A percentile compares a stretch with the other conserved stretches of the same genome.
Conservation (phyloP, 1,140 invertebrate species). For the Drosophila ercepeae region DNA sequence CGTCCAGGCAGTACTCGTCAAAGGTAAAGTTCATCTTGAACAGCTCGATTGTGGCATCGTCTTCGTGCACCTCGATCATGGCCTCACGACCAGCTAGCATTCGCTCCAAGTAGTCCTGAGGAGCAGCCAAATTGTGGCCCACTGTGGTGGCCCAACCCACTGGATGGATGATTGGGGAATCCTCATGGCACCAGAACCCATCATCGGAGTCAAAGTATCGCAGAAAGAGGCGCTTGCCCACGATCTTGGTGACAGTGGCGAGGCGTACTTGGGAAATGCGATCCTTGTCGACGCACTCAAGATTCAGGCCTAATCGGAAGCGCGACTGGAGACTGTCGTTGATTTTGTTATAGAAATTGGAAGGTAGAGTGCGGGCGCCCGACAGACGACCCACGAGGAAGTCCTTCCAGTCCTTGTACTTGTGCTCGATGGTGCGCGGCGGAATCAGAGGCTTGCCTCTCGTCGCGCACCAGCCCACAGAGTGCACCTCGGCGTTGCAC, state of each 20-base stretch:
- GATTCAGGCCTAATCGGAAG: constrained; percentile 91
- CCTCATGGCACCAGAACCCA: constrained; percentile 98
- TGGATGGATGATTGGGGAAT: constrained; percentile 96
- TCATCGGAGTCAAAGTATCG: constrained; percentile 94
- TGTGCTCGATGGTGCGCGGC: constrained; percentile 94
- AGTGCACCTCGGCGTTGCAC: constrained; percentile 96
- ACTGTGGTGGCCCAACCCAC: constrained; percentile 96
- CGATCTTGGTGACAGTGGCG: constrained; percentile 94
- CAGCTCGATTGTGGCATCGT: constrained; percentile 90
- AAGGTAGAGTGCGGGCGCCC: constrained; percentile 95
- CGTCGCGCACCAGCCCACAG: constrained; percentile 98
- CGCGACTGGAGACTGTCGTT: constrained; percentile 92
- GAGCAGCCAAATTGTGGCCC: constrained; percentile 94
- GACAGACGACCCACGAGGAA: constrained; percentile 95
- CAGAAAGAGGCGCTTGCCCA: constrained; percentile 95
- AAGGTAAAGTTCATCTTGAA: constrained; percentile 86
- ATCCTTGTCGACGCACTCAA: constrained; percentile 98
- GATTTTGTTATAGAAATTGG: constrained; percentile 95
- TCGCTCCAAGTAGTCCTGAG: constrained; percentile 89
- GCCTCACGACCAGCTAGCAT: constrained; percentile 84
- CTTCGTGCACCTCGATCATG: constrained; percentile 84
- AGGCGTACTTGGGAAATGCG: constrained; percentile 96
- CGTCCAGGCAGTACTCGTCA: constrained; percentile 81
- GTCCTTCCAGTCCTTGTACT: constrained; percentile 98
- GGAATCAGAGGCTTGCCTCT: constrained; percentile 97